Percentiles rank a stretch among this genome's conserved stretches.
Evolutionary conservation across 2,888 invertebrate species (phyloP).

Genomic region (Heliconius aoede): DNA sequence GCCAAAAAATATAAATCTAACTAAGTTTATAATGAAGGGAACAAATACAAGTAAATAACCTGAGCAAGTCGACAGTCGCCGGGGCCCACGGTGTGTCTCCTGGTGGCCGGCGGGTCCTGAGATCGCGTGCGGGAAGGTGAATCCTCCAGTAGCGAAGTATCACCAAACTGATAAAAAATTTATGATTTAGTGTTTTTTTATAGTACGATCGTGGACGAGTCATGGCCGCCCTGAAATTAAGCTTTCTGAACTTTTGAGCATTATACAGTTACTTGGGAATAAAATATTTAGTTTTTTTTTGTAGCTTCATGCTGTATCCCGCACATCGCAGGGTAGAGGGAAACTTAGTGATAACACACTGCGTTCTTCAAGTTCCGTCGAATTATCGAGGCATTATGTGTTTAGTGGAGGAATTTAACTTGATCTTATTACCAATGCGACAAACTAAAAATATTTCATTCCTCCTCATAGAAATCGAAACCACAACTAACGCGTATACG

Average conservation of each 20-base stretch:
- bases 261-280: neutral
- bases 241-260: no score
- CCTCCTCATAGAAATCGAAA: neutral
- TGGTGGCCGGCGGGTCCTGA: constrained; percentile 78
- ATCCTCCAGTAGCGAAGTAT: constrained; percentile 49
- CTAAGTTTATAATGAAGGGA: neutral
- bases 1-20: no score
- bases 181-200: no score
- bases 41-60: neutral
- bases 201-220: no score
- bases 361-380: neutral
- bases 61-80: constrained; percentile 92
- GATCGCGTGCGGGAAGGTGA: constrained; percentile 85
- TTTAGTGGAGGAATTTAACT: neutral
- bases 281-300: neutral
- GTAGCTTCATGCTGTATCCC: neutral
- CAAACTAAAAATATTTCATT: neutral
- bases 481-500: neutral
- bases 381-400: neutral
- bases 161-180: constrained; percentile 39
- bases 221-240: no score
- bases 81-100: constrained; percentile 96
- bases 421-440: neutral
- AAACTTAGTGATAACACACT: neutral
- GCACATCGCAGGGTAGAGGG: neutral